These are phyloP conservation scores for Copsychus sechellarum DNA, from an alignment of 2,113 vertebrate genomes.

Conservation along the genomic window DNA sequence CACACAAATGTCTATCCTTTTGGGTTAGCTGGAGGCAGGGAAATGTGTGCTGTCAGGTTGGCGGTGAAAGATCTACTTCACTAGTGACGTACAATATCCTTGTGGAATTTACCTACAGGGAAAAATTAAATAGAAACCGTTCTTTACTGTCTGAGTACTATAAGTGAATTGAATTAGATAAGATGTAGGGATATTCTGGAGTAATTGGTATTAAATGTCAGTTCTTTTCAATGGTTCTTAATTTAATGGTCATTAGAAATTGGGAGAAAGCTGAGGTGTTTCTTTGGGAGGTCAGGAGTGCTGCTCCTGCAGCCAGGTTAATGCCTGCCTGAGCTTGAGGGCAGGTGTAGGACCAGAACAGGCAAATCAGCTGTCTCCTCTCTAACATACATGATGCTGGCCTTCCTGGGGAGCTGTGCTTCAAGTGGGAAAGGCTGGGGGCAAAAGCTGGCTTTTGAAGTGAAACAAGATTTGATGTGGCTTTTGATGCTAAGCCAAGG, in stretches of 20 bases:
- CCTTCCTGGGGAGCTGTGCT: rapidly evolving
- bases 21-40: background rate
- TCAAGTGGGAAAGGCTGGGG: rapidly evolving
- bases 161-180: background rate
- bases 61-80: background rate
- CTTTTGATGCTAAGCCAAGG: background rate
- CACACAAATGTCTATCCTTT: background rate
- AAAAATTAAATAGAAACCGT: background rate
- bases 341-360: background rate
- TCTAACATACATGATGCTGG: background rate
- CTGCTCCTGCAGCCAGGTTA: rapidly evolving
- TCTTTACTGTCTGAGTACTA: background rate
- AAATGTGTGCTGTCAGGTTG: background rate
- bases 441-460: background rate
- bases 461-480: background rate
- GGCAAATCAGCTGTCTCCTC: background rate
- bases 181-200: background rate
- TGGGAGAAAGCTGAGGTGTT: background rate
- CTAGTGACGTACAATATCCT: background rate
- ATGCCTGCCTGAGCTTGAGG: background rate
- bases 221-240: background rate
- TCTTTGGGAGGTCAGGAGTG: background rate
- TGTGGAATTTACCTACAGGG: background rate
- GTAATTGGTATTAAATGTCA: background rate
- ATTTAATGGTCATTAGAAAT: background rate